A percentile compares a stretch with the other conserved stretches of the same genome.
Evolutionary conservation across 2,113 vertebrate genomes (phyloP).

Genomic region (Centrocercus urophasianus): DNA sequence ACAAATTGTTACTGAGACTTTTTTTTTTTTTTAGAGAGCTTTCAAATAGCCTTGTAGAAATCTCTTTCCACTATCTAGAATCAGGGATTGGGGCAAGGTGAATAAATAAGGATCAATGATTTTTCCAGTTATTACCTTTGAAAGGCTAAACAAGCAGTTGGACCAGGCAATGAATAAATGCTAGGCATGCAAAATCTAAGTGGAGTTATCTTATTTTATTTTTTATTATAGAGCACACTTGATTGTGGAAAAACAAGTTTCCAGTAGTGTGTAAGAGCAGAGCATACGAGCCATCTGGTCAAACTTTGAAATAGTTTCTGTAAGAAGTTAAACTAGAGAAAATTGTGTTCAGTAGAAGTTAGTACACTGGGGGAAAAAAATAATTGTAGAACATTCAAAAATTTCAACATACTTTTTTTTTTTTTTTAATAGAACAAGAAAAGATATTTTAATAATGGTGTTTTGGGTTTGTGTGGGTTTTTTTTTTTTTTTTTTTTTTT

Average conservation of each 20-base stretch:
- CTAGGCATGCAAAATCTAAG: not conserved
- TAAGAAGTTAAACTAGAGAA: not conserved
- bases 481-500: not conserved
- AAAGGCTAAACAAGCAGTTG: not conserved
- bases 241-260: not conserved
- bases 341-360: too few species aligned
- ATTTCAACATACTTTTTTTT: not conserved
- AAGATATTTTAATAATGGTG: not conserved
- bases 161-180: not conserved
- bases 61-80: not conserved
- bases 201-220: not conserved
- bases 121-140: not conserved
- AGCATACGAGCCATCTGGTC: fast-evolving
- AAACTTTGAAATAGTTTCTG: not conserved
- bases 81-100: not conserved
- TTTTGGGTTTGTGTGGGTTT: too few species aligned
- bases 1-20: not conserved
- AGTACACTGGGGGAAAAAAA: not conserved
- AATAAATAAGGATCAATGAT: not conserved
- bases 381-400: not conserved
- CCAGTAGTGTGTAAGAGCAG: not conserved
- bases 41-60: not conserved
- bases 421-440: not conserved
- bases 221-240: not conserved
- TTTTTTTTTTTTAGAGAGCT: not conserved